Percentiles rank a stretch among this genome's conserved stretches.
Evolutionary conservation across 2,113 vertebrate species (phyloP).

Genomic region (Indicator maculatus): DNA sequence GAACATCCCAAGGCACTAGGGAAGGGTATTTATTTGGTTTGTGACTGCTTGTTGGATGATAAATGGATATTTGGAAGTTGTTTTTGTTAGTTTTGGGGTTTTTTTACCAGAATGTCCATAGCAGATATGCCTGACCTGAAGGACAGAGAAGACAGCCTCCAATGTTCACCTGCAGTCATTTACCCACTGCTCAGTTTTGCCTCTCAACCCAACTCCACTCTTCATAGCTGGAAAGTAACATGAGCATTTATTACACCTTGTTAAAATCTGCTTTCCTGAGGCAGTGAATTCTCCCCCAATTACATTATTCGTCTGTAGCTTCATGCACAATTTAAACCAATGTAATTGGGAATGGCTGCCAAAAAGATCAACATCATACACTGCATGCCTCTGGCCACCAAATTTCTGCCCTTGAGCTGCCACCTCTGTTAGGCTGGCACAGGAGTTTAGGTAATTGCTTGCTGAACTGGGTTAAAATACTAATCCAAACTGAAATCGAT

Average conservation of each 20-base stretch:
- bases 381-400: background rate
- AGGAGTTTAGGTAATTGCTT: background rate
- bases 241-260: background rate
- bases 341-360: background rate
- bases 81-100: too few relatives aligned
- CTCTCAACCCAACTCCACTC: background rate
- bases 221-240: background rate
- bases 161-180: background rate
- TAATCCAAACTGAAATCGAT: background rate
- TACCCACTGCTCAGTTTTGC: background rate
- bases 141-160: background rate
- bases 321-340: background rate
- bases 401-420: background rate
- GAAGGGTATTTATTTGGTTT: background rate
- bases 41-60: background rate
- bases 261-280: background rate
- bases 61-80: background rate
- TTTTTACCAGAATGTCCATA: background rate
- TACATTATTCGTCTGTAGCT: background rate
- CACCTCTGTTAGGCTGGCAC: background rate
- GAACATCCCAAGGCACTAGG: background rate
- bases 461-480: background rate
- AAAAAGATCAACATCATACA: background rate
- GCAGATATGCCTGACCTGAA: background rate
- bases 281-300: background rate